phyloP scores from a whole-genome alignment of 1,140 invertebrate genomes.

The Euura saliciscinereae region DNA sequence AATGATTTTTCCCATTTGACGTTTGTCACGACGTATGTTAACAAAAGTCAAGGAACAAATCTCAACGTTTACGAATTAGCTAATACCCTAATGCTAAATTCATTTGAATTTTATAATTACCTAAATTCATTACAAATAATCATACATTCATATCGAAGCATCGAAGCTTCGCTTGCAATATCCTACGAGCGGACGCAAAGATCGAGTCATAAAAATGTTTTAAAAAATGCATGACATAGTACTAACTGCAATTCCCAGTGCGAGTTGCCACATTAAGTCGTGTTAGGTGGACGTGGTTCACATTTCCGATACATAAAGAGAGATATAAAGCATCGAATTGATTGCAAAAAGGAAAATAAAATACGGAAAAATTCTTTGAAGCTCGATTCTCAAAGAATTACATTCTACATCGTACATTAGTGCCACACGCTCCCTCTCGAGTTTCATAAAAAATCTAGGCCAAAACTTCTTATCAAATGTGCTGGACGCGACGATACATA shows the following conservation, averaged over 20 bases:
- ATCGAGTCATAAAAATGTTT: neutral
- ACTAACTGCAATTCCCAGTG: neutral
- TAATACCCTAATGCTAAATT: constrained; percentile 29
- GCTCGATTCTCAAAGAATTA: neutral
- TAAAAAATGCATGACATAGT: neutral
- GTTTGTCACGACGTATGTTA: neutral
- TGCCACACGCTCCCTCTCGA: neutral
- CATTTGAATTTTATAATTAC: constrained; percentile 14
- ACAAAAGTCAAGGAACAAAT: neutral
- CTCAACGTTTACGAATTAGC: constrained; percentile 22
- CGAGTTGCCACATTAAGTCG: neutral
- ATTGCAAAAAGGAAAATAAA: neutral
- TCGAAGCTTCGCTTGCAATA: neutral
- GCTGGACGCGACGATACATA: constrained; percentile 13
- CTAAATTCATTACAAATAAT: neutral
- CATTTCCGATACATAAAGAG: neutral
- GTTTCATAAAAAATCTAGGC: constrained; percentile 35
- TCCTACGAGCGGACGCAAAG: neutral
- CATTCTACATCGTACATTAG: neutral
- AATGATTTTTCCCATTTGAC: constrained; percentile 5
- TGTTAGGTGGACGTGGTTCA: neutral
- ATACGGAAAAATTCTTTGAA: neutral
- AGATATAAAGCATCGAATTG: too few species aligned
- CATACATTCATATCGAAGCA: neutral
- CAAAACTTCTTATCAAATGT: constrained; percentile 37